These are phyloP conservation scores for Pantelozetes paolii DNA, from an alignment of 2,888 invertebrate genomes.

Conservation along the genomic window DNA sequence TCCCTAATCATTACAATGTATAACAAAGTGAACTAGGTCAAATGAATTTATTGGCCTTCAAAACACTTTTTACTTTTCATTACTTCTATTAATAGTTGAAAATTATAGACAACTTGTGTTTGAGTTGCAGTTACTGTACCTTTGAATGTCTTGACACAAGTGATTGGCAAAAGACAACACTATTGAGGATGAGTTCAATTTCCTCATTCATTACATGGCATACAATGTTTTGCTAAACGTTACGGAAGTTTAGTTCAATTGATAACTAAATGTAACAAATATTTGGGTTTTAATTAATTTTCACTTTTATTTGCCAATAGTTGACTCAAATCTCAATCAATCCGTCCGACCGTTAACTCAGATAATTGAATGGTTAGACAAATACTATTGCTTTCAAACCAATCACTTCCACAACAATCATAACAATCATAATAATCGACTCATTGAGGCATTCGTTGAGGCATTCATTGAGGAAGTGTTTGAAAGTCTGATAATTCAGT, in stretches of 20 bases:
- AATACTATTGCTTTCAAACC: background rate
- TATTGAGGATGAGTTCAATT: background rate
- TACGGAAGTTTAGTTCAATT: background rate
- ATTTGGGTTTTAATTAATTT: conserved; percentile 2
- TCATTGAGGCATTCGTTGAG: too few species aligned
- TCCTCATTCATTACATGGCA: background rate
- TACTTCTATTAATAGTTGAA: conserved; percentile 18
- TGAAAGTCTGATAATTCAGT: too few species aligned
- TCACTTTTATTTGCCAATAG: background rate
- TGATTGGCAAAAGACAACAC: background rate
- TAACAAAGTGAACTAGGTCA: conserved; percentile 27
- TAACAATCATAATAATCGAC: too few species aligned
- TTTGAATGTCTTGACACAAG: conserved; percentile 21
- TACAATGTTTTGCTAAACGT: background rate
- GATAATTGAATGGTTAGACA: background rate
- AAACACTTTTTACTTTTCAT: conserved; percentile 33
- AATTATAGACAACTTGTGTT: conserved; percentile 19
- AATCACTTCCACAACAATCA: too few species aligned
- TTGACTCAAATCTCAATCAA: background rate
- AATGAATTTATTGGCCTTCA: conserved; percentile 24
- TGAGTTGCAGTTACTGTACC: too few species aligned
- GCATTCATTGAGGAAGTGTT: too few species aligned
- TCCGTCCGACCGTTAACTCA: background rate
- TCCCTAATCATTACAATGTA: too few species aligned
- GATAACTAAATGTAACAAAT: background rate